These are phyloP conservation scores for Mellilla xanthometata DNA, from an alignment of 2,888 invertebrate genomes.

Conservation along the genomic window DNA sequence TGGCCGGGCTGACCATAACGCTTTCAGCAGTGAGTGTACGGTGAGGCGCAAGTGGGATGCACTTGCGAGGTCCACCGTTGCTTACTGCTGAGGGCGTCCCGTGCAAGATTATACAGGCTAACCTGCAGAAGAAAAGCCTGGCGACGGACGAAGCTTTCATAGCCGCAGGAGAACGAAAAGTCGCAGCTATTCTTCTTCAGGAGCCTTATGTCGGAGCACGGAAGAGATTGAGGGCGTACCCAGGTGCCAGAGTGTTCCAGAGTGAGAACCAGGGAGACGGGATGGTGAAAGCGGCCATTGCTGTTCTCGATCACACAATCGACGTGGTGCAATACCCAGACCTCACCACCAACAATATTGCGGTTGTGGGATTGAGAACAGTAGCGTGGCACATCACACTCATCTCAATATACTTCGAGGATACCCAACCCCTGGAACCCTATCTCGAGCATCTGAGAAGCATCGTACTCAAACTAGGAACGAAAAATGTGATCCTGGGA, in stretches of 20 bases:
- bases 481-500: neutral
- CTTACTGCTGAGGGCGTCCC: no score
- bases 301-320: constrained; percentile 1
- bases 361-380: neutral
- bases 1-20: no score
- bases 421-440: no score
- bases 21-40: no score
- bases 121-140: neutral
- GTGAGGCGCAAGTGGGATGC: neutral
- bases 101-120: neutral
- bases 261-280: neutral
- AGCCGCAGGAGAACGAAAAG: no score
- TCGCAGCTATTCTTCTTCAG: no score
- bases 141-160: no score
- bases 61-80: neutral
- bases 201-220: no score
- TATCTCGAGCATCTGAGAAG: neutral
- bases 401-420: no score
- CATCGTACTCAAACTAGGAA: neutral
- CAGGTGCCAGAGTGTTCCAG: no score
- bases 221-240: no score
- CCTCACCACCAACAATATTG: neutral
- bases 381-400: neutral
- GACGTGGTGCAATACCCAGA: no score
- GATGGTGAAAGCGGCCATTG: constrained; percentile 1